Evolutionary conservation across 2,113 vertebrate species (phyloP), one percentile per base, ranked within the genome.

Genomic region (Carollia perspicillata): DNA sequence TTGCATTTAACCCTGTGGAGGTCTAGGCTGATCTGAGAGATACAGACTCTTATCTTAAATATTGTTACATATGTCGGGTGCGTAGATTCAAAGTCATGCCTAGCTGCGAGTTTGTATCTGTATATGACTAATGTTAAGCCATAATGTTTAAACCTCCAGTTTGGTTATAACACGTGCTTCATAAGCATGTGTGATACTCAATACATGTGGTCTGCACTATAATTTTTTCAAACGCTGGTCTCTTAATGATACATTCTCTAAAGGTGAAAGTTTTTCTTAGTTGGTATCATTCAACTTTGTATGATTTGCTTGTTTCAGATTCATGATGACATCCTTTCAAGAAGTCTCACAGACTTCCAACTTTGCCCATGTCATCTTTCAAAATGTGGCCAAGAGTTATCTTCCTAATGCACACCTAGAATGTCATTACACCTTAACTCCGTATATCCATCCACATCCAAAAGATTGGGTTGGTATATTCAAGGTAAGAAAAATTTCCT

Each of bases 381-480:
- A 99, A 98, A 99, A 99, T 98, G 99, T 99, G 85, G 99, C 99
- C 30, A 99, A 99, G 98, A 99, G 99, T 98, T 99, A 99, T 18
- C 98, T 99, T 97, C 99, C 99, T 22, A 99, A 99, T 53, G 99
- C 99, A 77, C 99, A 99, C 3, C 98, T 99, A 93, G 99, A 99
- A 96, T 99, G 99, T 97, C 99, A 99, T 97, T 99, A 99, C 65
- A 99, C 99, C 80, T 98, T 99, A 98, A 99, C 99, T 14, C 99
- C 99, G 55, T 99, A 99, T 98, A 99, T 99, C 96, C 99, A 98
- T 95, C 99, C 99, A 83, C 98, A 99, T 98, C 98, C 99, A 85
- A 99, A 99, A 97, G 99, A 99, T 96, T 99, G 99, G 99, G 99
- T 99, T 97, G 99, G 99, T 97, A 99, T 99, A 97, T 99, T 99